These are phyloP conservation scores for Sylvietta virens DNA, from an alignment of 2,113 vertebrate genomes.

Conservation along the genomic window DNA sequence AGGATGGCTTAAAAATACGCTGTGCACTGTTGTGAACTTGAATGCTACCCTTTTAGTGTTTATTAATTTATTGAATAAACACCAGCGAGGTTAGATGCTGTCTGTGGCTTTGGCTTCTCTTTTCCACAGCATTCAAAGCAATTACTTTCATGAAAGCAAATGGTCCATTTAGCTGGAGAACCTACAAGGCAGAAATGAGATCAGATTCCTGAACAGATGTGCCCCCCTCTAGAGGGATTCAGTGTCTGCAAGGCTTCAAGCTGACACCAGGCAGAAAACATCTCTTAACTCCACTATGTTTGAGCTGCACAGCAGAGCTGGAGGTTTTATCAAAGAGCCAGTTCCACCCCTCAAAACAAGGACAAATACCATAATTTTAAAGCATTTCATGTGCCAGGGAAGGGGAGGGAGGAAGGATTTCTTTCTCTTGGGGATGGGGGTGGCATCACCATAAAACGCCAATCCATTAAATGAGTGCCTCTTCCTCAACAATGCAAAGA, in stretches of 20 bases:
- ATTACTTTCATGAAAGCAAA: slow-evolving; percentile 35
- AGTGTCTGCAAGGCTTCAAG: not conserved
- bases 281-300: not conserved
- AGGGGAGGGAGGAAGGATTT: not conserved
- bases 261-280: slow-evolving; percentile 9
- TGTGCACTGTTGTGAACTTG: not conserved
- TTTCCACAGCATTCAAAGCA: not conserved
- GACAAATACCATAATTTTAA: not conserved
- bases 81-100: not conserved
- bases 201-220: slow-evolving; percentile 57
- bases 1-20: not conserved
- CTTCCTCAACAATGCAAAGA: not conserved
- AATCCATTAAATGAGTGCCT: not conserved
- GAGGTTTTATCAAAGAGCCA: not conserved
- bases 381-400: not conserved
- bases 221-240: slow-evolving; percentile 46
- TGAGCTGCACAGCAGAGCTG: not conserved
- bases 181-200: slow-evolving; percentile 46
- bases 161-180: slow-evolving; percentile 32
- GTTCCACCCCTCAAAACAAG: not conserved
- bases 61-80: slow-evolving; percentile 36
- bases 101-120: not conserved
- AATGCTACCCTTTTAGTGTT: not conserved
- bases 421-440: not conserved
- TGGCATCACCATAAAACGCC: not conserved